Evolutionary conservation across 2,797 vertebrate species (phyloP).

Genomic region (Acrocephalus scirpaceus): DNA sequence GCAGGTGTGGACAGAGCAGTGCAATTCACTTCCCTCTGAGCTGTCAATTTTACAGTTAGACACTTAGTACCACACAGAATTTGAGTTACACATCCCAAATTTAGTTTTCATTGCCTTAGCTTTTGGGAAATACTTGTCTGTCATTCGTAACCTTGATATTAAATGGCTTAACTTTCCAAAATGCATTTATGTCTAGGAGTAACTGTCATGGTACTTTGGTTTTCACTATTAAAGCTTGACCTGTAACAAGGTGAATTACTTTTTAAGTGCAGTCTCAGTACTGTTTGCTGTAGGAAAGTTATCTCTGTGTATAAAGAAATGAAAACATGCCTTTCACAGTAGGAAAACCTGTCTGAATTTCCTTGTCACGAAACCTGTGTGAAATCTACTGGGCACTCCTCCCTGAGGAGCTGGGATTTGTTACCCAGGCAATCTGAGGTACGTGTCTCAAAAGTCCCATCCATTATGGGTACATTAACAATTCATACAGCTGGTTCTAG

Average conservation of each 20-base stretch:
- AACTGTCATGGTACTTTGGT: neutral
- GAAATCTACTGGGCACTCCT: neutral
- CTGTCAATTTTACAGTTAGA: conserved; percentile 12
- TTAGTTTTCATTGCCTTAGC: neutral
- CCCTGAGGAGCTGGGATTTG: neutral
- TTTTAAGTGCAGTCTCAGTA: neutral
- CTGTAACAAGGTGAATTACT: neutral
- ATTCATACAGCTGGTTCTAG: neutral
- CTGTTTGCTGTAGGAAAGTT: neutral
- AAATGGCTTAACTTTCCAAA: conserved; percentile 13
- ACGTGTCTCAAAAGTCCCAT: neutral
- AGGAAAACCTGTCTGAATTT: neutral
- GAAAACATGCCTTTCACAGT: neutral
- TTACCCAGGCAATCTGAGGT: neutral
- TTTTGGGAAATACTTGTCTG: neutral
- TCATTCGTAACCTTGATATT: conserved; percentile 20
- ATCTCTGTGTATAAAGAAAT: neutral
- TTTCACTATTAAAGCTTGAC: conserved; percentile 1
- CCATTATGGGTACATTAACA: neutral
- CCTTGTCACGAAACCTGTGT: neutral
- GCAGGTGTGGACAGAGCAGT: neutral
- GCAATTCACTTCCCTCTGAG: neutral
- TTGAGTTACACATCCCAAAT: conserved; percentile 4
- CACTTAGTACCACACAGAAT: neutral
- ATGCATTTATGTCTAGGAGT: neutral